Conservation (phyloP, 2,113 vertebrate species). For the Pteropus alecto region DNA sequence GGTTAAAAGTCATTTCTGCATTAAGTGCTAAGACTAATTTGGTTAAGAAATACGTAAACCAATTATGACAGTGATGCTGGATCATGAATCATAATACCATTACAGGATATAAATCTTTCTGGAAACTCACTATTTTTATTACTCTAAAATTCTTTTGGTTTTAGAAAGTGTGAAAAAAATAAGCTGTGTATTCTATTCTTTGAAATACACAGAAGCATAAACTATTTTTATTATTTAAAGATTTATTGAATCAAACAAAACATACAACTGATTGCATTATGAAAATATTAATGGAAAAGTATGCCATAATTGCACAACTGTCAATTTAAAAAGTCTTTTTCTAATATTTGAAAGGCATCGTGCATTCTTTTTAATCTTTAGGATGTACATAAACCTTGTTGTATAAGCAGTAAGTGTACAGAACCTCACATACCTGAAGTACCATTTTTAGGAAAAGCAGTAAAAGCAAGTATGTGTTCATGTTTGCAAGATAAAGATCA, state of each 20-base stretch:
- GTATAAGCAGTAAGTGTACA: conserved; percentile 73
- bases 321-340: conserved; percentile 73
- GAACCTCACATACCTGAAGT: conserved; percentile 76
- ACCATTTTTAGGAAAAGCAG: conserved; percentile 66
- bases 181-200: not conserved
- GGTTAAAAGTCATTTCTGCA: not conserved
- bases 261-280: conserved; percentile 83
- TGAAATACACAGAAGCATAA: not conserved
- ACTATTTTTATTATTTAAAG: too few relatives aligned
- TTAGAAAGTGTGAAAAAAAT: not conserved
- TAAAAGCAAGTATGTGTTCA: conserved; percentile 52
- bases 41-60: not conserved
- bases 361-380: conserved; percentile 64
- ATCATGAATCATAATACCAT: not conserved
- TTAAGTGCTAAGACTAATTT: not conserved
- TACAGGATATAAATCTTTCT: not conserved
- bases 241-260: conserved; percentile 82
- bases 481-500: conserved; percentile 54
- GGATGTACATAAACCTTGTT: conserved; percentile 67
- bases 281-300: conserved; percentile 81
- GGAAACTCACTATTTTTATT: not conserved
- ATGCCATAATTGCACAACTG: conserved; percentile 76
- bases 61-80: not conserved
- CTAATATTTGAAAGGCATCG: conserved; percentile 75
- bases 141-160: not conserved